These are phyloP conservation scores for Liopterus haemorrhoidalis DNA, from an alignment of 2,888 invertebrate species.

Conservation along the genomic window DNA sequence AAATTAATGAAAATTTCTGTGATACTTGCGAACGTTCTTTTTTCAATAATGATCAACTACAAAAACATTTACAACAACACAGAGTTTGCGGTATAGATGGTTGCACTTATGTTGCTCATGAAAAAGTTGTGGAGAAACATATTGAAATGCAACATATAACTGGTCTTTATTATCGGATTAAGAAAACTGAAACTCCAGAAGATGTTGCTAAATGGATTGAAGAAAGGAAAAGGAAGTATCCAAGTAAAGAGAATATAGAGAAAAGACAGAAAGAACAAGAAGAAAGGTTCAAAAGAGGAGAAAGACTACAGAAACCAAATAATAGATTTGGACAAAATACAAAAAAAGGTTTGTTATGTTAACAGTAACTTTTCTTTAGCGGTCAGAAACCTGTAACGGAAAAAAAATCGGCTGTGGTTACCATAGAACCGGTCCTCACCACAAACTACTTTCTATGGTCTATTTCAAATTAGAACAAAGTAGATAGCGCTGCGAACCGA, in stretches of 20 bases:
- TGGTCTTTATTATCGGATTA: constrained; percentile 75
- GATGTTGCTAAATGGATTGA: constrained; percentile 79
- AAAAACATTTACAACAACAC: constrained; percentile 68
- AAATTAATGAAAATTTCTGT: constrained; percentile 52
- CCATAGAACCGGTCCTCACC: too few relatives aligned
- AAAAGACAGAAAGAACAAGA: constrained; percentile 56
- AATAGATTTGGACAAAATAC: constrained; percentile 45
- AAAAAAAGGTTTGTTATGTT: constrained; percentile 35
- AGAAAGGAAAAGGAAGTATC: constrained; percentile 74
- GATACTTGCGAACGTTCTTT: constrained; percentile 80
- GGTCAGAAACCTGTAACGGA: too few relatives aligned
- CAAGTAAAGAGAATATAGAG: constrained; percentile 56
- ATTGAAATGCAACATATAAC: constrained; percentile 75
- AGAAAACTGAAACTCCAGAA: constrained; percentile 68
- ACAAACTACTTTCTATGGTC: too few relatives aligned
- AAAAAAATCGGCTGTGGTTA: too few relatives aligned
- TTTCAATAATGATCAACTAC: constrained; percentile 52
- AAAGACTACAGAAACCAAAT: constrained; percentile 54
- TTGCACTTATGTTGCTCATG: constrained; percentile 73
- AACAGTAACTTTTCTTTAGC: neutral
- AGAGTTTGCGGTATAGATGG: constrained; percentile 73
- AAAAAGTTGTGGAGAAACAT: constrained; percentile 73
- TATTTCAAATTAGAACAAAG: too few relatives aligned
- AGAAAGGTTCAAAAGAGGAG: constrained; percentile 68
- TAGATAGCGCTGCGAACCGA: too few relatives aligned